A percentile compares a stretch with the other conserved stretches of the same genome.
Conservation (phyloP, 2,113 vertebrate species). For the Tichodroma muraria region DNA sequence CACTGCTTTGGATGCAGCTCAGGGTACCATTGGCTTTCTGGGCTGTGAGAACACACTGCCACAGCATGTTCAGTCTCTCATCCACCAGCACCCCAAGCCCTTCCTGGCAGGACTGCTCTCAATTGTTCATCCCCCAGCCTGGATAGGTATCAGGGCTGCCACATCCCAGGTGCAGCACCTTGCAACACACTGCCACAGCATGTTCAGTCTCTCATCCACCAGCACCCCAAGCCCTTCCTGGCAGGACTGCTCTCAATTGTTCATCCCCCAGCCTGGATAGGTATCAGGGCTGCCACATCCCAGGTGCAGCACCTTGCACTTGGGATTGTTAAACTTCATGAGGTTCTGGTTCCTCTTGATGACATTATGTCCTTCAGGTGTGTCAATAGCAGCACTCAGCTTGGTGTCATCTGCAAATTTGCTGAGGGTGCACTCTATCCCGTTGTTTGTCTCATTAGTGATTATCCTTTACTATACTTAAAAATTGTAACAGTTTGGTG, state of each 20-base stretch:
- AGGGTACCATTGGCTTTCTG: neutral
- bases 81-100: neutral
- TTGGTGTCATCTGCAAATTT: neutral
- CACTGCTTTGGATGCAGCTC: neutral
- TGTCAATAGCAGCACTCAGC: neutral
- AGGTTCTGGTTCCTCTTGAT: neutral
- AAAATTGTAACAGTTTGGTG: neutral
- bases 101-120: neutral
- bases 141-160: neutral
- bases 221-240: neutral
- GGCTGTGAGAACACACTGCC: neutral
- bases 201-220: neutral
- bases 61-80: neutral
- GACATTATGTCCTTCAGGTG: fast-evolving
- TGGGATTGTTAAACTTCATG: neutral
- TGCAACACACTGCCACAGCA: fast-evolving
- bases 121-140: neutral
- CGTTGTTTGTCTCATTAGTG: neutral
- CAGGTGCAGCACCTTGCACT: neutral
- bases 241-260: neutral
- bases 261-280: neutral
- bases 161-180: neutral
- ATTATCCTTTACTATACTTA: neutral
- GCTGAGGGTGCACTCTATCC: neutral
- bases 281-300: neutral